Conservation (phyloP, 2,888 invertebrate genomes). For the Vandiemenella viatica region DNA sequence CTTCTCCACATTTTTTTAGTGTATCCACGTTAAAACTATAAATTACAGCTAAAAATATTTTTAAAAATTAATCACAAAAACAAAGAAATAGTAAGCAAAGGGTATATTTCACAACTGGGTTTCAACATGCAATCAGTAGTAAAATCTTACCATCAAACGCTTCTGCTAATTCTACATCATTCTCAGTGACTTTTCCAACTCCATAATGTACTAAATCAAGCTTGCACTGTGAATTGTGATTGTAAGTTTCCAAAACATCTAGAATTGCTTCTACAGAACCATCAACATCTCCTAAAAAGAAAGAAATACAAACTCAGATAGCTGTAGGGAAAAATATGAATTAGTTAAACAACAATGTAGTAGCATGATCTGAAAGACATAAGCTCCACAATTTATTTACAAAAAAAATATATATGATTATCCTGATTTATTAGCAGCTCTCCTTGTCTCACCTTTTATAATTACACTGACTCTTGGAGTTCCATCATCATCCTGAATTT, state of each 20-base stretch:
- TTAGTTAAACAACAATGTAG: neutral
- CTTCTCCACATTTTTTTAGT: constrained; percentile 27
- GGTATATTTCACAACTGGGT: neutral
- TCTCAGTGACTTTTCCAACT: constrained; percentile 71
- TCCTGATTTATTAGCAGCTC: neutral
- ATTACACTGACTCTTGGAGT: constrained; percentile 42
- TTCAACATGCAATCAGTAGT: neutral
- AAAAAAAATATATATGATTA: neutral
- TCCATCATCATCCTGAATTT: constrained; percentile 30
- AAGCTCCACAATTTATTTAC: neutral
- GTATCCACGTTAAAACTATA: constrained; percentile 75
- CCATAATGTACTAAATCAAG: constrained; percentile 80
- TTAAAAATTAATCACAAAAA: neutral
- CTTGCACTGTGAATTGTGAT: constrained; percentile 47
- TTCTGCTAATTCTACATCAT: constrained; percentile 68
- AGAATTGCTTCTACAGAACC: constrained; percentile 93
- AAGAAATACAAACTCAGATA: neutral
- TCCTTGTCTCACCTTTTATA: constrained; percentile 39
- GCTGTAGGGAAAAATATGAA: neutral
- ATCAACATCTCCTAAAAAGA: constrained; percentile 67
- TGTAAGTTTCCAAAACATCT: constrained; percentile 77
- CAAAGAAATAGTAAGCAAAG: neutral
- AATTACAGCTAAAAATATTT: constrained; percentile 44
- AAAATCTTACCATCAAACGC: constrained; percentile 41
- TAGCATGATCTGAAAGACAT: neutral